These are phyloP conservation scores for Polia nebulosa DNA, from an alignment of 2,888 invertebrate genomes.

Conservation along the genomic window DNA sequence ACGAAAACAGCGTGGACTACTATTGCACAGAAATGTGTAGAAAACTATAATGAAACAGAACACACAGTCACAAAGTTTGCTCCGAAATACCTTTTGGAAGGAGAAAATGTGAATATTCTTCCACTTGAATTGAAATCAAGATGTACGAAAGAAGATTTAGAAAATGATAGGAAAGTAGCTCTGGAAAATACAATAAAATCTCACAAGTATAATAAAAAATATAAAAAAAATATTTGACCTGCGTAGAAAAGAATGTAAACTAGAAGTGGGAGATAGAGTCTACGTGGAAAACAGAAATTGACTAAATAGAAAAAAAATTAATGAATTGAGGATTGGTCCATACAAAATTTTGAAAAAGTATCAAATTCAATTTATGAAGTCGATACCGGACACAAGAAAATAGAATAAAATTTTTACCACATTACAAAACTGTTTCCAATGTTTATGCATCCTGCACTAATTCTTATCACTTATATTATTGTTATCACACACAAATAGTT, in stretches of 20 bases:
- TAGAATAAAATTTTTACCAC: neutral
- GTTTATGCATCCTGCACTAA: too few species aligned
- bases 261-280: neutral
- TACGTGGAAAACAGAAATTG: too few species aligned
- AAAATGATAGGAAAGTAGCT: neutral
- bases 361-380: neutral
- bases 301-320: neutral
- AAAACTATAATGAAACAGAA: neutral
- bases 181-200: neutral
- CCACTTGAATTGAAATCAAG: neutral
- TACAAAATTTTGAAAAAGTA: neutral
- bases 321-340: neutral
- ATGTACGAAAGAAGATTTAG: neutral
- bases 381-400: neutral
- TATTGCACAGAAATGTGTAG: neutral
- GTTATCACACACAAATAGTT: too few species aligned
- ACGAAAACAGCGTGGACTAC: neutral
- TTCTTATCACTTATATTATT: too few species aligned
- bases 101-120: neutral
- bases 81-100: neutral
- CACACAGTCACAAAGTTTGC: neutral
- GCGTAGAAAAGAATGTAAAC: neutral
- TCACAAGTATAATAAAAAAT: neutral
- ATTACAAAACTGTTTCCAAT: neutral
- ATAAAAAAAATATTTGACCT: neutral